phyloP scores from a whole-genome alignment of 2,888 invertebrate species.

The Cryptus armator region DNA sequence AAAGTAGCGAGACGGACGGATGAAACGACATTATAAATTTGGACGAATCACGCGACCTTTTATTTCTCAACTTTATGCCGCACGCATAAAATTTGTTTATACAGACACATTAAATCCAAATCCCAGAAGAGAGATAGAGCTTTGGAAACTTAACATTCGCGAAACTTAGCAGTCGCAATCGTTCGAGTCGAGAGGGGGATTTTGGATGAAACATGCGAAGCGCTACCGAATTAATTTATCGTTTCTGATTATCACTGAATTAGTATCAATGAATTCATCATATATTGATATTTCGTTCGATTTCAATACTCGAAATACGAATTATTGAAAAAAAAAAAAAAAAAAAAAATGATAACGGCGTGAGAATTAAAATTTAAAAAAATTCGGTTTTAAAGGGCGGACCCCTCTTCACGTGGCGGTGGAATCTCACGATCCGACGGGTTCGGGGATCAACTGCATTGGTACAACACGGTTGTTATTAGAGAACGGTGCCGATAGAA shows the following conservation, averaged over 20 bases:
- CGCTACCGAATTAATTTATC: no score
- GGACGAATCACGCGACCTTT: not conserved
- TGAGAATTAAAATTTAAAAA: not conserved
- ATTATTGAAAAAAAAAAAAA: not conserved
- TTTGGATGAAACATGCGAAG: no score
- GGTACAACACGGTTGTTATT: conserved; percentile 74
- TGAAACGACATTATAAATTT: not conserved
- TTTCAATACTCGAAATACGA: no score
- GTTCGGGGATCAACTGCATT: conserved; percentile 63
- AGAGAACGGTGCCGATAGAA: conserved; percentile 76
- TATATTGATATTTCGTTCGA: no score
- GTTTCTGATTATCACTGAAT: no score
- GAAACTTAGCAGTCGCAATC: not conserved
- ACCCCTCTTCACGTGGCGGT: conserved; percentile 81
- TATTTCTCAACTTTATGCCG: no score
- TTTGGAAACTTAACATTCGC: not conserved
- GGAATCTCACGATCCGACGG: conserved; percentile 74
- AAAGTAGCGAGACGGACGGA: not conserved
- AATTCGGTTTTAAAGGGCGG: conserved; percentile 73
- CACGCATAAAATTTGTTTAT: not conserved
- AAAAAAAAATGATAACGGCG: not conserved
- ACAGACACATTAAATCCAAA: not conserved
- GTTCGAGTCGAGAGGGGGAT: no score
- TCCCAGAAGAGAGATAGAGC: not conserved
- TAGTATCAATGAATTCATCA: no score